These are phyloP conservation scores for Cyprinodon tularosa DNA, from an alignment of 2,113 vertebrate species.

Conservation along the genomic window DNA sequence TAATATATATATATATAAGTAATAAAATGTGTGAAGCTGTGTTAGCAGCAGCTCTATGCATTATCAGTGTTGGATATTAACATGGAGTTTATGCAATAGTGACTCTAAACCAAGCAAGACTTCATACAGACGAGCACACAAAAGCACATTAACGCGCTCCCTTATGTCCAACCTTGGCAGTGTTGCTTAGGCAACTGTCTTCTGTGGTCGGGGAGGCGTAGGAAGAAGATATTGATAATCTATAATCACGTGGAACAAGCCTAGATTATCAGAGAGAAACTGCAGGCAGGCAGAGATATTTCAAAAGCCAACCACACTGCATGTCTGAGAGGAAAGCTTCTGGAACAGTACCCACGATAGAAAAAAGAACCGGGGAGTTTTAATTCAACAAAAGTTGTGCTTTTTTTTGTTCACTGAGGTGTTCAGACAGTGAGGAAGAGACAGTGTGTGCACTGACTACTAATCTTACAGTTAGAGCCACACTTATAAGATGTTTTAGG, in stretches of 20 bases:
- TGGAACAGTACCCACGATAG: slow-evolving; percentile 32
- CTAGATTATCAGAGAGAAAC: slow-evolving; percentile 83
- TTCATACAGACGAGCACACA: slow-evolving; percentile 38
- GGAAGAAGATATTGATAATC: slow-evolving; percentile 92
- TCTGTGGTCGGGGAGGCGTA: slow-evolving; percentile 78
- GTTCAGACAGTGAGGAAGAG: background rate
- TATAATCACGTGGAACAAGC: slow-evolving; percentile 85
- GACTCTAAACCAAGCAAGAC: slow-evolving; percentile 38
- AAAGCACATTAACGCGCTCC: slow-evolving; percentile 30
- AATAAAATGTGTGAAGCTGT: background rate
- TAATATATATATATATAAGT: background rate
- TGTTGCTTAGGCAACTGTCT: slow-evolving; percentile 89
- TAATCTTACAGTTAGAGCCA: background rate
- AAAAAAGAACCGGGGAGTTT: slow-evolving; percentile 1
- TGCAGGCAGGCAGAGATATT: slow-evolving; percentile 76
- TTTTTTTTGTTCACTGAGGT: no score
- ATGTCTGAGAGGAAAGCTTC: slow-evolving; percentile 35
- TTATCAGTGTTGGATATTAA: slow-evolving; percentile 58
- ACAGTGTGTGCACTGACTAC: no score
- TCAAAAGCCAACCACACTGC: slow-evolving; percentile 70
- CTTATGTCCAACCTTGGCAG: slow-evolving; percentile 67
- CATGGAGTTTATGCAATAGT: slow-evolving; percentile 44
- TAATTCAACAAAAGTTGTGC: background rate
- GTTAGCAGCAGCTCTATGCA: slow-evolving; percentile 27
- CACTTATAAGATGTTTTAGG: background rate